phyloP scores from a whole-genome alignment of 2,113 vertebrate species.

The Rhineura floridana region DNA sequence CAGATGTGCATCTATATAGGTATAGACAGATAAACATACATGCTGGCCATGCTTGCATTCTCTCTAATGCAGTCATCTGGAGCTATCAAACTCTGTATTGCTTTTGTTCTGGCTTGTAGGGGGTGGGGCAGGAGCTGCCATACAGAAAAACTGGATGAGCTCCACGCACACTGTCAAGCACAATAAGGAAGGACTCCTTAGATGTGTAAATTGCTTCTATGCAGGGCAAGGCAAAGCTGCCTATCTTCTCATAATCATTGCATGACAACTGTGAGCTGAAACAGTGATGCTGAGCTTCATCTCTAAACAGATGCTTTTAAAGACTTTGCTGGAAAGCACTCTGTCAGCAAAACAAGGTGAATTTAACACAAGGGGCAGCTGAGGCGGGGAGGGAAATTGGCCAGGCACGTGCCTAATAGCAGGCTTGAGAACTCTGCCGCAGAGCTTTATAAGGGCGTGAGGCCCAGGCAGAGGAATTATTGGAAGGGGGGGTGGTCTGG shows the following conservation, averaged over 20 bases:
- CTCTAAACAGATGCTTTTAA: neutral
- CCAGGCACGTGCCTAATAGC: neutral
- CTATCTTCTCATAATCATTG: neutral
- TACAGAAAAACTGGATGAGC: neutral
- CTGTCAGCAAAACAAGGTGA: neutral
- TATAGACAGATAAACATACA: too few species aligned
- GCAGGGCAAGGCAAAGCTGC: neutral
- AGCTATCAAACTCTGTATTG: neutral
- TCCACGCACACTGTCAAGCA: neutral
- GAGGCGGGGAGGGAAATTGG: neutral
- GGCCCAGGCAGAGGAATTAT: neutral
- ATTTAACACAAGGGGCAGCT: neutral
- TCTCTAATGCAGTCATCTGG: neutral
- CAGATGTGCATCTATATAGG: neutral
- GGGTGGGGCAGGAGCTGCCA: neutral
- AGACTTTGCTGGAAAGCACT: neutral
- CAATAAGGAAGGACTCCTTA: neutral
- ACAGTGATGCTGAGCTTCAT: neutral
- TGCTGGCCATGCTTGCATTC: neutral
- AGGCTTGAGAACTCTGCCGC: neutral
- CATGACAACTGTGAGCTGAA: neutral
- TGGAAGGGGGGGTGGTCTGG: neutral
- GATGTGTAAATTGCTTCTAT: slow-evolving; percentile 6
- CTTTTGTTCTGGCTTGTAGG: neutral
- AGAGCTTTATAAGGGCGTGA: neutral